Evolutionary conservation across 2,888 invertebrate genomes (phyloP).

Genomic region (Tetranychus truncatus): DNA sequence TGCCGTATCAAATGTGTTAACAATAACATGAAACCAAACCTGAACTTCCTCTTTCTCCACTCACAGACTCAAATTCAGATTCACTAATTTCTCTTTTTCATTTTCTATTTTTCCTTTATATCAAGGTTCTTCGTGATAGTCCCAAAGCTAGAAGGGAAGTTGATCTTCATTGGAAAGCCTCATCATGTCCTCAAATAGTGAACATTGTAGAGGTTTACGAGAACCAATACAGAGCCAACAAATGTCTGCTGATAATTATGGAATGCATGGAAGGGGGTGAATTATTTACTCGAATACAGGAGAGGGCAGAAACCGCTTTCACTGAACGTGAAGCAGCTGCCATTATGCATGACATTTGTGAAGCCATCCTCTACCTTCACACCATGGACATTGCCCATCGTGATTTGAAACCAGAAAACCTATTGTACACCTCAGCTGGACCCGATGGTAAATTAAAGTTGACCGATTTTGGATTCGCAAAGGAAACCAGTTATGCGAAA

Average conservation of each 20-base stretch:
- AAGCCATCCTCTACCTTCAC: slow-evolving; percentile 81
- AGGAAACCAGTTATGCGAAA: slow-evolving; percentile 62
- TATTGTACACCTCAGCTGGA: slow-evolving; percentile 58
- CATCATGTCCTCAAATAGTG: slow-evolving; percentile 78
- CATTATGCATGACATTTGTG: slow-evolving; percentile 89
- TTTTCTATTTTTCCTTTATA: too few species aligned
- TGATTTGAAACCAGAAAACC: slow-evolving; percentile 85
- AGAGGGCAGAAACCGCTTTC: slow-evolving; percentile 78
- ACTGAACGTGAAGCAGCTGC: slow-evolving; percentile 87
- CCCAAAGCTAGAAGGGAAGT: slow-evolving; percentile 83
- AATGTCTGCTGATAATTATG: slow-evolving; percentile 93
- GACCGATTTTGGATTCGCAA: slow-evolving; percentile 98
- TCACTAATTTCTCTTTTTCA: too few species aligned
- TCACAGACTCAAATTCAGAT: too few species aligned
- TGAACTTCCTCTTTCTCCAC: too few species aligned
- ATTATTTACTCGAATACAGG: slow-evolving; percentile 88
- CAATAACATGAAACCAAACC: too few species aligned
- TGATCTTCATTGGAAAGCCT: slow-evolving; percentile 82
- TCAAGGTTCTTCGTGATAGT: slow-evolving; percentile 66
- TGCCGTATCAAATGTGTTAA: too few species aligned
- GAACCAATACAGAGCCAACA: slow-evolving; percentile 75
- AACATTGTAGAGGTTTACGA: slow-evolving; percentile 84
- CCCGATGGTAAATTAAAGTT: slow-evolving; percentile 62
- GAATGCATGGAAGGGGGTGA: slow-evolving; percentile 82
- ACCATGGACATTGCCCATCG: slow-evolving; percentile 86